phyloP scores from a whole-genome alignment of 2,113 vertebrate species.

The Eptesicus fuscus region DNA sequence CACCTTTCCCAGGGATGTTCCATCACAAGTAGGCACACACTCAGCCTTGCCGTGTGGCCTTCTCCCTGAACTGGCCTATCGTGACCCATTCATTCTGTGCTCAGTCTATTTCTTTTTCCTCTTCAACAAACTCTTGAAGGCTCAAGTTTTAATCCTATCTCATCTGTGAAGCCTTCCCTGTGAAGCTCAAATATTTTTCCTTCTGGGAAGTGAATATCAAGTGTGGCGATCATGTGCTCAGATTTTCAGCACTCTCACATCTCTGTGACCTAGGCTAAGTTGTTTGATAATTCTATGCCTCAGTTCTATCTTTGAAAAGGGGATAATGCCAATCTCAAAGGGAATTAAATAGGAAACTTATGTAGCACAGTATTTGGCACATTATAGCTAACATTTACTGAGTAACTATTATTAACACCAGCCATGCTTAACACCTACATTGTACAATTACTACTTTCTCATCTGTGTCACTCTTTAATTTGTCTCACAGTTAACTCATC shows the following conservation, averaged over 20 bases:
- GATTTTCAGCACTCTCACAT: neutral
- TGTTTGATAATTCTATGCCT: neutral
- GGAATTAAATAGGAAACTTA: neutral
- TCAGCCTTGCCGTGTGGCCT: neutral
- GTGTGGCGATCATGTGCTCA: neutral
- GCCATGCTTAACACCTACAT: neutral
- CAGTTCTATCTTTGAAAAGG: neutral
- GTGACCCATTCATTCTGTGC: neutral
- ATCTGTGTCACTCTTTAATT: neutral
- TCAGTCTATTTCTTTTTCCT: neutral
- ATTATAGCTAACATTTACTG: neutral
- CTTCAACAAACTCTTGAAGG: neutral
- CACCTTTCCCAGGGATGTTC: neutral
- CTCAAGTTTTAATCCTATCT: neutral
- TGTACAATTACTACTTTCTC: neutral
- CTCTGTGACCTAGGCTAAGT: neutral
- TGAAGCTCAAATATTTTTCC: neutral
- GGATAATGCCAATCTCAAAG: neutral
- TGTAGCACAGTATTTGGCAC: neutral
- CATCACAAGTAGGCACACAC: rapidly evolving
- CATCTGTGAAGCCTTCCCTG: neutral
- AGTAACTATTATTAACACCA: neutral
- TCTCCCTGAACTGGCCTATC: neutral
- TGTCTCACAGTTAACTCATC: neutral
- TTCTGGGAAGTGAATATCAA: neutral